phyloP scores from a whole-genome alignment of 2,797 vertebrate species.

The Squalus acanthias region DNA sequence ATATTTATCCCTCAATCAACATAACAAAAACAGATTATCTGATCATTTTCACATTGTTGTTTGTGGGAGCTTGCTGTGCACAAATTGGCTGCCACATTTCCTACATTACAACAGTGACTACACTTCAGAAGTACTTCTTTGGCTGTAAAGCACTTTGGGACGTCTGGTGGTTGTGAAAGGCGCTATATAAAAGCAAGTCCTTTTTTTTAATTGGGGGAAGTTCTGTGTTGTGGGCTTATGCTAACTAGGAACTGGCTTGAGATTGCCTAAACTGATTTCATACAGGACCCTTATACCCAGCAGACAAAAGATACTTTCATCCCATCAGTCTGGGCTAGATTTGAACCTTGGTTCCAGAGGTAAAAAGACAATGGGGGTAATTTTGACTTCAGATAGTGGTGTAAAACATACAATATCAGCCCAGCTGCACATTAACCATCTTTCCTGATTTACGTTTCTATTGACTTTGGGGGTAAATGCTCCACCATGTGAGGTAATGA shows the following conservation, averaged over 20 bases:
- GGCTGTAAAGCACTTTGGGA: too few relatives aligned
- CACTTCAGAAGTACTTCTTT: too few relatives aligned
- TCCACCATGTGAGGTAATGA: background rate
- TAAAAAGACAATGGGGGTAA: background rate
- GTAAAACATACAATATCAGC: background rate
- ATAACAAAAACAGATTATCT: too few relatives aligned
- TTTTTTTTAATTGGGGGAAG: background rate
- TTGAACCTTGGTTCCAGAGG: background rate
- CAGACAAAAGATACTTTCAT: background rate
- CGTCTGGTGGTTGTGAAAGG: too few relatives aligned
- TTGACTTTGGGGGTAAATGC: background rate
- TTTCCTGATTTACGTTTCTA: background rate
- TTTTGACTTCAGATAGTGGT: background rate
- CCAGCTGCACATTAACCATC: background rate
- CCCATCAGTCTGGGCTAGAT: background rate
- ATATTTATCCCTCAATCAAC: too few relatives aligned
- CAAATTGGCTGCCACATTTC: too few relatives aligned
- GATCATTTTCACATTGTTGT: too few relatives aligned
- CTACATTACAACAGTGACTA: too few relatives aligned
- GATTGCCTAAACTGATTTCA: background rate
- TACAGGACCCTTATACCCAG: background rate
- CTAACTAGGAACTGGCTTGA: background rate
- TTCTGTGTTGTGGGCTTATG: background rate
- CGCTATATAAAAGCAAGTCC: too few relatives aligned
- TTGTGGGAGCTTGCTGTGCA: too few relatives aligned